A percentile compares a stretch with the other conserved stretches of the same genome.
Conservation (phyloP, 30 jellyfish, hydroid and myxozoan genomes). For the Catostylus mosaicus region DNA sequence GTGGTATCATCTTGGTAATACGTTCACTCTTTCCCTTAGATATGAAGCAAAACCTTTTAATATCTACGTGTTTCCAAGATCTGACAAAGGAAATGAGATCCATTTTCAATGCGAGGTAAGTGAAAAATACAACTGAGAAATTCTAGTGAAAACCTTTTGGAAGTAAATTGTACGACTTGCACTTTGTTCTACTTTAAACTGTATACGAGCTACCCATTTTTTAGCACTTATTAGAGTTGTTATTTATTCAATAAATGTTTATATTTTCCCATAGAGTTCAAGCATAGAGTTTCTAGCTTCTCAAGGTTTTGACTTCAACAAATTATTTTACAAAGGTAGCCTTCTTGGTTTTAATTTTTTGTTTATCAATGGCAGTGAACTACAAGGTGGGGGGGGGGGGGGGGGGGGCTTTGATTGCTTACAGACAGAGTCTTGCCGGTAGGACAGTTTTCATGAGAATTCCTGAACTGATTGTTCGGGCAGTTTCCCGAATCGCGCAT, state of each 20-base stretch:
- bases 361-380: no score
- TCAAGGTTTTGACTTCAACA: slow-evolving; percentile 84
- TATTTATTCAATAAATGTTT: not conserved
- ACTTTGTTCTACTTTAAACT: not conserved
- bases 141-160: no score
- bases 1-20: no score
- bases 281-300: slow-evolving; percentile 65
- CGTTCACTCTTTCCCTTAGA: slow-evolving; percentile 24
- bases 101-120: slow-evolving; percentile 74
- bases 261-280: slow-evolving; percentile 34
- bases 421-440: no score
- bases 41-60: slow-evolving; percentile 77
- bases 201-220: not conserved
- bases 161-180: no score
- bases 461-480: no score
- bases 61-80: slow-evolving; percentile 67
- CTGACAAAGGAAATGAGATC: slow-evolving; percentile 42
- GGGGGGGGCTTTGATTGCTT: no score
- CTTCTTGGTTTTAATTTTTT: not conserved
- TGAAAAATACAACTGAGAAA: no score
- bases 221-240: not conserved
- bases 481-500: no score
- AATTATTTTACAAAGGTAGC: slow-evolving; percentile 63
- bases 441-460: no score
- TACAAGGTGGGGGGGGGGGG: no score